These are phyloP conservation scores for Natrix natrix DNA, from an alignment of 2,797 vertebrate genomes.

Conservation along the genomic window DNA sequence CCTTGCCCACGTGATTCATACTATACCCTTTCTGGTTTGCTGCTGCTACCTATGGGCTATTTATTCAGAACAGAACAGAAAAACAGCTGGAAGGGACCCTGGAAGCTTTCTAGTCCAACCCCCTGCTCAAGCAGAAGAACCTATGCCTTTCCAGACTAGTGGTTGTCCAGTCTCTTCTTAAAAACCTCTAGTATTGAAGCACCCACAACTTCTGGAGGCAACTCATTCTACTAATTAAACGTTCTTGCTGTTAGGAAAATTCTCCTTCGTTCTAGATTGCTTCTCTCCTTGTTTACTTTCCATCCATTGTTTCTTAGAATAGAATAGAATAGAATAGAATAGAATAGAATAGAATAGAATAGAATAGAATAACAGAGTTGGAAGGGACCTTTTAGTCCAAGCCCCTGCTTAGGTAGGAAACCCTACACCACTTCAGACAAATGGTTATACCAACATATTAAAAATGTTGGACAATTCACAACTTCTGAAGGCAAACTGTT, in stretches of 20 bases:
- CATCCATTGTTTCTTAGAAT: too few relatives aligned
- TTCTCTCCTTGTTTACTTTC: too few relatives aligned
- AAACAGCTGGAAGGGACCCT: background rate
- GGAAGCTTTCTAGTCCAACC: background rate
- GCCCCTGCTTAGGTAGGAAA: background rate
- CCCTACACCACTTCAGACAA: background rate
- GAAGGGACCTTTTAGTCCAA: background rate
- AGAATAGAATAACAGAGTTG: background rate
- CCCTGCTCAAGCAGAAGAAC: background rate
- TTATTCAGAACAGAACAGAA: background rate
- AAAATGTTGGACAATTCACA: background rate
- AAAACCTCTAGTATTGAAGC: too few relatives aligned
- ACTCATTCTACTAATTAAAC: too few relatives aligned
- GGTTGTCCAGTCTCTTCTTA: too few relatives aligned
- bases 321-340: too few relatives aligned
- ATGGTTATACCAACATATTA: too few relatives aligned
- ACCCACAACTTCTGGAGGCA: too few relatives aligned
- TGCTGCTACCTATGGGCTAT: background rate
- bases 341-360: background rate
- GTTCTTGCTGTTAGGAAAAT: too few relatives aligned
- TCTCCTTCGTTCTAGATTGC: too few relatives aligned
- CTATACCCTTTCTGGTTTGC: background rate
- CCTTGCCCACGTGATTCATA: background rate
- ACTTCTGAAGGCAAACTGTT: background rate
- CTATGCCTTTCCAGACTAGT: background rate